phyloP scores from a whole-genome alignment of 92 coral and sea anemone species.

The Zoanthus gigantus region DNA sequence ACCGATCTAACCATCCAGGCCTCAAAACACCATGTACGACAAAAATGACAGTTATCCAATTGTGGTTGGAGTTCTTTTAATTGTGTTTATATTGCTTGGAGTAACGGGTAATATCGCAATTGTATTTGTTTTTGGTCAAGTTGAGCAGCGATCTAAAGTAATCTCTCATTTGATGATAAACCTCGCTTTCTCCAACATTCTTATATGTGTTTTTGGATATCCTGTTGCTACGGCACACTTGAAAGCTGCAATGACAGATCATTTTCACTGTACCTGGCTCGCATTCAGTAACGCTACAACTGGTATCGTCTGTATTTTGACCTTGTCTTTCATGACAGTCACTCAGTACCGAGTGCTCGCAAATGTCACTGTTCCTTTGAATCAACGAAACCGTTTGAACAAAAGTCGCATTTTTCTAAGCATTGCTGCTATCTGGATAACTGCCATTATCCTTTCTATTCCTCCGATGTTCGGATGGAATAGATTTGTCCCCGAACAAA shows the following conservation, averaged over 20 bases:
- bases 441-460: neutral
- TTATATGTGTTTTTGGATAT: neutral
- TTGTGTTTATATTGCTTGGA: neutral
- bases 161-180: neutral
- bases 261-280: slow-evolving; percentile 42
- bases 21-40: too few relatives aligned
- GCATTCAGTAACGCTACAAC: slow-evolving; percentile 56
- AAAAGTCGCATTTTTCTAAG: neutral
- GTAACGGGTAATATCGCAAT: neutral
- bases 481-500: slow-evolving; percentile 40
- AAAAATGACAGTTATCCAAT: too few relatives aligned
- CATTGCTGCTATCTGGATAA: neutral
- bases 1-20: too few relatives aligned
- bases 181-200: neutral
- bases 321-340: slow-evolving; percentile 50
- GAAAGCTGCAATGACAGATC: neutral
- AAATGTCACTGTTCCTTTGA: neutral
- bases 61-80: neutral
- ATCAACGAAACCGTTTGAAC: neutral
- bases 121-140: neutral
- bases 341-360: slow-evolving; percentile 35
- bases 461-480: slow-evolving; percentile 72
- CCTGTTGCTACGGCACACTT: neutral
- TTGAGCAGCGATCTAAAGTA: neutral
- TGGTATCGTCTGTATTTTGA: slow-evolving; percentile 56